Conservation (phyloP, 2,797 vertebrate genomes). For the Lepidocolaptes lacrymiger region DNA sequence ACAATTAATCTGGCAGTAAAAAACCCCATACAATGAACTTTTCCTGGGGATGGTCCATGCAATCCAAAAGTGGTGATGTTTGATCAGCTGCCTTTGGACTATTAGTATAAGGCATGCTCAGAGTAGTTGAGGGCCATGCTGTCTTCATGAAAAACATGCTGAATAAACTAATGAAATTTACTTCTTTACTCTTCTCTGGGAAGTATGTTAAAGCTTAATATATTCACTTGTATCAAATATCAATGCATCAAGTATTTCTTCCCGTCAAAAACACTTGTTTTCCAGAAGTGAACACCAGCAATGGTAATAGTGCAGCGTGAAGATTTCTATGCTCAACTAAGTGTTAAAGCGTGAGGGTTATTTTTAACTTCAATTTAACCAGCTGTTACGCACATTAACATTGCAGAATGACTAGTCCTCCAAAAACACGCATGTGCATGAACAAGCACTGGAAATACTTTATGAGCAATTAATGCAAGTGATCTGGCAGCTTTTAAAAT, state of each 20-base stretch:
- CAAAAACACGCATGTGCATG: background rate
- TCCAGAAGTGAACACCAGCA: background rate
- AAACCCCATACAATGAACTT: background rate
- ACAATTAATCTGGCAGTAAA: slow-evolving; percentile 53
- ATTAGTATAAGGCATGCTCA: background rate
- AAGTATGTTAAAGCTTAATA: background rate
- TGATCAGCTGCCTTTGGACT: background rate
- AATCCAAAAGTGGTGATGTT: background rate
- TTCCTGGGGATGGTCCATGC: background rate
- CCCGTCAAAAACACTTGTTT: background rate
- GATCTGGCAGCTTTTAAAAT: slow-evolving; percentile 26
- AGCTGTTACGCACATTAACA: background rate
- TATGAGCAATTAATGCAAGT: slow-evolving; percentile 5
- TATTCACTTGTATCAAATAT: background rate
- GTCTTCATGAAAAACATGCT: background rate
- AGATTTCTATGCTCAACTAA: slow-evolving; percentile 2
- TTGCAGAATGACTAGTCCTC: background rate
- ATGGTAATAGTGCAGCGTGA: background rate
- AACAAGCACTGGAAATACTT: background rate
- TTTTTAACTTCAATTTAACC: slow-evolving; percentile 30
- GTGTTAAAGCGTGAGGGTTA: slow-evolving; percentile 10
- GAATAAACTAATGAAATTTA: background rate
- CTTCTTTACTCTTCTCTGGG: background rate
- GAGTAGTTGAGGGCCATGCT: background rate
- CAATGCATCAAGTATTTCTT: background rate